Evolutionary conservation across 1,140 invertebrate genomes (phyloP).

Genomic region (Cotesia glomerata): DNA sequence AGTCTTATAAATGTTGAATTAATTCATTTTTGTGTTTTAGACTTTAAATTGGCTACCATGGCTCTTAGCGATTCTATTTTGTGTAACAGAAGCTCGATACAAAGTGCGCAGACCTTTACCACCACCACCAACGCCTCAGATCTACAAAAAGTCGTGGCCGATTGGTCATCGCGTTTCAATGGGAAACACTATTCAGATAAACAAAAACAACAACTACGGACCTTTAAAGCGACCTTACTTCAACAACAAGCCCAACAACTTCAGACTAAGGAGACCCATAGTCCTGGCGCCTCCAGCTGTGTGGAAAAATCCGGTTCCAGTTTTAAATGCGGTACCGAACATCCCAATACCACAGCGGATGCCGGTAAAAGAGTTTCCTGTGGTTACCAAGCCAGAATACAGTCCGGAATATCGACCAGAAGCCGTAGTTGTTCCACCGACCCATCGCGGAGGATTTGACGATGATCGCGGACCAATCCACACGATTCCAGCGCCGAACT

Average conservation of each 20-base stretch:
- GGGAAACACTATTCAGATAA: conserved; percentile 50
- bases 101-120: conserved; percentile 47
- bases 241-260: conserved; percentile 45
- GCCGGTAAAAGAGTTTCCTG: conserved; percentile 48
- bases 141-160: conserved; percentile 51
- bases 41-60: conserved; percentile 44
- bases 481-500: conserved; percentile 81
- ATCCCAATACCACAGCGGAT: conserved; percentile 40
- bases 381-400: conserved; percentile 49
- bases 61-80: conserved; percentile 41
- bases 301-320: conserved; percentile 50
- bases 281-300: conserved; percentile 39
- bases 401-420: conserved; percentile 50
- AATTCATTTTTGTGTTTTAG: conserved; percentile 35
- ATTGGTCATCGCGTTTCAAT: conserved; percentile 48
- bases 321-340: conserved; percentile 41
- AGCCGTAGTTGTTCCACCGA: conserved; percentile 37
- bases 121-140: conserved; percentile 36
- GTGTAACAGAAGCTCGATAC: conserved; percentile 49
- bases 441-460: conserved; percentile 48
- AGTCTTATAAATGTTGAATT: not conserved
- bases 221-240: conserved; percentile 40
- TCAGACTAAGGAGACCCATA: conserved; percentile 49
- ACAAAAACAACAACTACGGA: conserved; percentile 35
- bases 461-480: conserved; percentile 77